Percentiles rank a stretch among this genome's conserved stretches.
Conservation (phyloP, 1,140 invertebrate species). For the Drosophila insularis region DNA sequence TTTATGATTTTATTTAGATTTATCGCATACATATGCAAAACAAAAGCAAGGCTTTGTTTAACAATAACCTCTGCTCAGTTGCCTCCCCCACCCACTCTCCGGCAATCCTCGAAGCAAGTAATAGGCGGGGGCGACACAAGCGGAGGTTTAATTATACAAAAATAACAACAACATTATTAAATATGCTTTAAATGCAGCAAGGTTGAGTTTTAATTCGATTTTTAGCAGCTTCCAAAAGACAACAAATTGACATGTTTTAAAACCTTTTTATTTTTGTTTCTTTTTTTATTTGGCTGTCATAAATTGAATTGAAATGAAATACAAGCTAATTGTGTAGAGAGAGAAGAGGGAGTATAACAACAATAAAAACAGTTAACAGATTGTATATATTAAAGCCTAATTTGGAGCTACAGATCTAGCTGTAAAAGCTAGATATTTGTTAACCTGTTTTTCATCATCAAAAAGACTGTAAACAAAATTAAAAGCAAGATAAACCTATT, state of each 20-base stretch:
- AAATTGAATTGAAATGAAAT: slow-evolving; percentile 8
- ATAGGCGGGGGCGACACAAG: not conserved
- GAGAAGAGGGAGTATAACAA: not conserved
- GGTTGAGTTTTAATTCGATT: slow-evolving; percentile 38
- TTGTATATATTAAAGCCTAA: too few species aligned
- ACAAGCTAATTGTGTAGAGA: not conserved
- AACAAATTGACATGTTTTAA: slow-evolving; percentile 9
- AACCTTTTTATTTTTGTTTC: not conserved
- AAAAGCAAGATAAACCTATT: too few species aligned
- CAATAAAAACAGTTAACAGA: not conserved
- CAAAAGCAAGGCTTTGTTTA: slow-evolving; percentile 38
- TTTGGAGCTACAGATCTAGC: too few species aligned
- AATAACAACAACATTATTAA: slow-evolving; percentile 31
- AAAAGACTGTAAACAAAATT: not conserved
- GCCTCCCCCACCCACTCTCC: not conserved
- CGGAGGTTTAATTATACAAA: slow-evolving; percentile 8
- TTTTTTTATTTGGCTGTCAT: slow-evolving; percentile 9
- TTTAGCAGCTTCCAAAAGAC: slow-evolving; percentile 24
- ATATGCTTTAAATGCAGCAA: slow-evolving; percentile 45
- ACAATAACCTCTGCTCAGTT: not conserved
- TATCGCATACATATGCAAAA: slow-evolving; percentile 44
- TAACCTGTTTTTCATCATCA: not conserved
- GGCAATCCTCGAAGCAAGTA: not conserved
- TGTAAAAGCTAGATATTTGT: not conserved
- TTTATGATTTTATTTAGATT: slow-evolving; percentile 60